A percentile compares a stretch with the other conserved stretches of the same genome.
Conservation (phyloP, 1,140 invertebrate genomes). For the Drosophila teissieri region DNA sequence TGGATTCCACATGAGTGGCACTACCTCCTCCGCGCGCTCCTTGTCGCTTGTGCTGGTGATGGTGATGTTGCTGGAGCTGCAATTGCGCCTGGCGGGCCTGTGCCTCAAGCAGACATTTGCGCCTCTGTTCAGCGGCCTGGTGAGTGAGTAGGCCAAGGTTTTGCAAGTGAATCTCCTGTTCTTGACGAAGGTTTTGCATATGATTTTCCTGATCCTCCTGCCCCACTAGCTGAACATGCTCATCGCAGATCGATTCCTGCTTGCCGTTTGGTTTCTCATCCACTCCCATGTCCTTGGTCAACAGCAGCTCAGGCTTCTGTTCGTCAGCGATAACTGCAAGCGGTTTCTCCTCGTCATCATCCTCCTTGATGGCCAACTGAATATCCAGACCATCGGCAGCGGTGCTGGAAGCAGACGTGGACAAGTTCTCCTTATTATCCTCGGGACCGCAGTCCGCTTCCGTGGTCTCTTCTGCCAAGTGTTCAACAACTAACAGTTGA, state of each 20-base stretch:
- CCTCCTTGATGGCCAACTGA: constrained; percentile 35
- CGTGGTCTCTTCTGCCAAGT: neutral
- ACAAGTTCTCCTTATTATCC: constrained; percentile 75
- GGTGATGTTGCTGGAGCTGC: constrained; percentile 72
- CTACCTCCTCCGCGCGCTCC: constrained; percentile 80
- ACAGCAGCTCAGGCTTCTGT: constrained; percentile 24
- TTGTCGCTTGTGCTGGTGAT: constrained; percentile 79
- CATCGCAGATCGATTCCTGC: constrained; percentile 38
- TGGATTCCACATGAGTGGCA: constrained; percentile 85
- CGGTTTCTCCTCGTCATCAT: constrained; percentile 53
- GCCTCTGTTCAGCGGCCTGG: constrained; percentile 86
- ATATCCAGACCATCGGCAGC: constrained; percentile 31
- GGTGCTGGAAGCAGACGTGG: constrained; percentile 25
- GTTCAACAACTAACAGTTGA: constrained; percentile 10
- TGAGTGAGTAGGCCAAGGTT: constrained; percentile 88
- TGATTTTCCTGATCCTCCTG: constrained; percentile 49
- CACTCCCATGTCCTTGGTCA: neutral
- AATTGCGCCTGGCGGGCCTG: constrained; percentile 63
- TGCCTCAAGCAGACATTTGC: constrained; percentile 85
- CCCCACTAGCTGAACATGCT: constrained; percentile 46
- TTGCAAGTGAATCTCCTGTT: constrained; percentile 88
- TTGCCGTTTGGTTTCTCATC: constrained; percentile 49
- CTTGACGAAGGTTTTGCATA: constrained; percentile 67
- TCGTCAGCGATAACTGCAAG: constrained; percentile 35
- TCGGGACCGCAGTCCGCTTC: constrained; percentile 38